Evolutionary conservation across 2,113 vertebrate genomes (phyloP).

Genomic region (Hippolais icterina): DNA sequence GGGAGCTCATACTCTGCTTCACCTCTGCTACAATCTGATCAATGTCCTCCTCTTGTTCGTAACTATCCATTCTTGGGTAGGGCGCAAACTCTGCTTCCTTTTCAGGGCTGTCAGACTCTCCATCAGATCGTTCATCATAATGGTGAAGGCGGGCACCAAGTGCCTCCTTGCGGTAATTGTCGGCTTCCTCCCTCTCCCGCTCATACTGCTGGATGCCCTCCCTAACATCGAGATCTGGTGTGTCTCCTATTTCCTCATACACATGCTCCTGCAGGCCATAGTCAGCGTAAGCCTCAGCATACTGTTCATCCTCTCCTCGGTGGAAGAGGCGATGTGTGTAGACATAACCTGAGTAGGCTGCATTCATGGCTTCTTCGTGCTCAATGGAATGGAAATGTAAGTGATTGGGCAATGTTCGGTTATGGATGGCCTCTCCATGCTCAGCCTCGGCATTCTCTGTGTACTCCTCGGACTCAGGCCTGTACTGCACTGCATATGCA

Average conservation of each 20-base stretch:
- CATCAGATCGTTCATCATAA: constrained; percentile 92
- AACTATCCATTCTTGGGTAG: constrained; percentile 91
- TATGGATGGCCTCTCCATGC: constrained; percentile 78
- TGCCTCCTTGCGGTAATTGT: constrained; percentile 86
- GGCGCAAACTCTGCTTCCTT: constrained; percentile 96
- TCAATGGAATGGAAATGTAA: constrained; percentile 80
- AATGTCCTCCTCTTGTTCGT: constrained; percentile 91
- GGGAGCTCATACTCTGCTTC: constrained; percentile 87
- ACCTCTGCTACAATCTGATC: constrained; percentile 86
- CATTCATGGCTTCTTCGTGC: constrained; percentile 81
- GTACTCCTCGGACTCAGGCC: constrained; percentile 91
- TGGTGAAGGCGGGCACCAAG: constrained; percentile 93
- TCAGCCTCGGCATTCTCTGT: constrained; percentile 90
- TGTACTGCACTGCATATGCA: constrained; percentile 77
- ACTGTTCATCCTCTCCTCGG: constrained; percentile 80
- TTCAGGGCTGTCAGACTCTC: constrained; percentile 94
- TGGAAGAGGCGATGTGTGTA: constrained; percentile 83
- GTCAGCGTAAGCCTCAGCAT: constrained; percentile 89
- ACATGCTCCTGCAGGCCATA: constrained; percentile 91
- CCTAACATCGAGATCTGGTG: constrained; percentile 73
- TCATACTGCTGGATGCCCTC: constrained; percentile 82
- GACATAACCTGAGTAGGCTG: constrained; percentile 89
- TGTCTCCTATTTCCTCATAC: constrained; percentile 92
- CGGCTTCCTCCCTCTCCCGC: constrained; percentile 75
- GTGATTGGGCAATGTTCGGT: constrained; percentile 73